Evolutionary conservation across 2,888 invertebrate genomes (phyloP).

Genomic region (Phorcus lineatus): DNA sequence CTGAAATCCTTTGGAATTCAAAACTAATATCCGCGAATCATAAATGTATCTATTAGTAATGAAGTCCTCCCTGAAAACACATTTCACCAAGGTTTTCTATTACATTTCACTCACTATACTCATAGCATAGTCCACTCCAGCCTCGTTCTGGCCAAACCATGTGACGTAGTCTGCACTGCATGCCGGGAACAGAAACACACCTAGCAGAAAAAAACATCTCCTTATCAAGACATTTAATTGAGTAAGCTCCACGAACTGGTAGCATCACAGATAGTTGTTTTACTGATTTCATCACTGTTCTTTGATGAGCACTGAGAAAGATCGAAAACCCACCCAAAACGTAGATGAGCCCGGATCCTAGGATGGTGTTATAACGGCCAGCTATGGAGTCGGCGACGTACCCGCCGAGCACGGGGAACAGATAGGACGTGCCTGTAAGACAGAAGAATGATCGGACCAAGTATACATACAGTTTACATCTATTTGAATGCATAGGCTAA

Average conservation of each 20-base stretch:
- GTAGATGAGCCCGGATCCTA: constrained; percentile 62
- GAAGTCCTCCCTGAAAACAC: no score
- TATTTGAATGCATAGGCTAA: no score
- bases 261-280: no score
- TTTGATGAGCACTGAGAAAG: no score
- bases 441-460: background rate
- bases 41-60: no score
- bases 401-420: constrained; percentile 65
- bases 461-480: no score
- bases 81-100: no score
- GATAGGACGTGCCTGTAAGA: constrained; percentile 55
- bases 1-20: no score
- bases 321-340: constrained; percentile 51
- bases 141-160: constrained; percentile 53
- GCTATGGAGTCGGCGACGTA: constrained; percentile 62
- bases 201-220: constrained; percentile 39
- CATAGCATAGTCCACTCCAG: constrained; percentile 44
- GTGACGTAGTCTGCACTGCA: constrained; percentile 58
- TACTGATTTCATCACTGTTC: no score
- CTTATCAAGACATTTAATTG: no score
- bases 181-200: constrained; percentile 60
- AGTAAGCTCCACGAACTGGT: no score
- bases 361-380: constrained; percentile 66
- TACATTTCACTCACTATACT: constrained; percentile 45
- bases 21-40: no score